Evolutionary conservation across 2,797 vertebrate genomes (phyloP).

Genomic region (Pipistrellus pygmaeus): DNA sequence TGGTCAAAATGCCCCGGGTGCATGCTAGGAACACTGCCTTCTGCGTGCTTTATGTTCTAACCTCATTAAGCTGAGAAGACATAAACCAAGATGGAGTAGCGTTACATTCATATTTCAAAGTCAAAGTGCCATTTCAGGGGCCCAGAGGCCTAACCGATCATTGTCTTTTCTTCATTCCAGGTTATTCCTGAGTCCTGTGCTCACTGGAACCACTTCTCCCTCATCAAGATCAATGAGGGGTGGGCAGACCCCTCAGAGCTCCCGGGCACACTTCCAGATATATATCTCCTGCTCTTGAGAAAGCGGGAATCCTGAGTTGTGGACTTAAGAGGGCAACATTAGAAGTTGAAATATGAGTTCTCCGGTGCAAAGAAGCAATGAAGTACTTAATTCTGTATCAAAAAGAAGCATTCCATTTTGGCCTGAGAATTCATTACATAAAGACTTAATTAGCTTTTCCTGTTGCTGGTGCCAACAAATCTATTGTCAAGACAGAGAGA

Average conservation of each 20-base stretch:
- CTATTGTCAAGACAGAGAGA: not conserved
- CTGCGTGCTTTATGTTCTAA: not conserved
- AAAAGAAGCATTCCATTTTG: constrained; percentile 27
- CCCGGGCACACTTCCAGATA: not conserved
- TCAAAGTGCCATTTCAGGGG: not conserved
- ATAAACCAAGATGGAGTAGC: not conserved
- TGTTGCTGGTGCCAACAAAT: constrained; percentile 38
- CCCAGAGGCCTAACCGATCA: not conserved
- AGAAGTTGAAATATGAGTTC: not conserved
- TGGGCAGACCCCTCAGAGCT: not conserved
- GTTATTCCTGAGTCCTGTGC: not conserved
- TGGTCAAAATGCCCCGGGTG: not conserved
- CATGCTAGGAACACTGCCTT: not conserved
- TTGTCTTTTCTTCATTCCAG: not conserved
- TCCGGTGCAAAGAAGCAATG: constrained; percentile 3
- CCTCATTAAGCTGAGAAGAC: not conserved
- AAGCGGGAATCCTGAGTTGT: not conserved
- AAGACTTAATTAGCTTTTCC: constrained; percentile 54
- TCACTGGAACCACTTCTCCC: not conserved
- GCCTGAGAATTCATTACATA: constrained; percentile 30
- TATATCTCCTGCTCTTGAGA: not conserved
- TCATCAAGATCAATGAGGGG: not conserved
- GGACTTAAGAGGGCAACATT: constrained; percentile 29
- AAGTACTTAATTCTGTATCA: not conserved
- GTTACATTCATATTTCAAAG: constrained; percentile 21